These are phyloP conservation scores for Drosophila bocqueti DNA, from an alignment of 1,140 invertebrate species.

Conservation along the genomic window DNA sequence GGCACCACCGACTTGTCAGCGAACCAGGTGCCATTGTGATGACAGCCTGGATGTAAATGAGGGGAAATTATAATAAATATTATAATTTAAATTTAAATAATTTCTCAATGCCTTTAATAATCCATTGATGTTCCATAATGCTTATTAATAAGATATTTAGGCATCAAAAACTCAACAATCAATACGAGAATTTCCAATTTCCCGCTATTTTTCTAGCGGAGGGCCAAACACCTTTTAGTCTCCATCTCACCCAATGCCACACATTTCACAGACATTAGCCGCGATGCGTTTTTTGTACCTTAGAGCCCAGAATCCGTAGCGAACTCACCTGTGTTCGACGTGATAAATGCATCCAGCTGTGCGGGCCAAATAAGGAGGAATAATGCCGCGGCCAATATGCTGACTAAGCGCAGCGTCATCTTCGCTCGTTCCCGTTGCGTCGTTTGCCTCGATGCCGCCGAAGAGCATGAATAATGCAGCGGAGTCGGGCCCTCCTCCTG, in stretches of 20 bases:
- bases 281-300: slow-evolving; percentile 6
- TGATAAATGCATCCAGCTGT: slow-evolving; percentile 81
- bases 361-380: slow-evolving; percentile 71
- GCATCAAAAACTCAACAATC: not conserved
- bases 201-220: slow-evolving; percentile 6
- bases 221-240: slow-evolving; percentile 1
- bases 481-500: slow-evolving; percentile 15
- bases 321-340: slow-evolving; percentile 74
- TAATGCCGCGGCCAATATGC: slow-evolving; percentile 70
- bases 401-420: slow-evolving; percentile 80
- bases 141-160: too few relatives aligned
- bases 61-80: not conserved
- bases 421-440: slow-evolving; percentile 57
- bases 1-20: slow-evolving; percentile 88
- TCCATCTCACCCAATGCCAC: slow-evolving; percentile 24
- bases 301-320: not conserved
- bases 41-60: slow-evolving; percentile 86
- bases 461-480: slow-evolving; percentile 71
- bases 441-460: slow-evolving; percentile 19
- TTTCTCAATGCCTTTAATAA: not conserved
- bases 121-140: too few relatives aligned
- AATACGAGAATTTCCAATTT: not conserved
- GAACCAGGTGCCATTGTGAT: slow-evolving; percentile 88
- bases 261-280: slow-evolving; percentile 35
- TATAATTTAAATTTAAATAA: too few relatives aligned